Evolutionary conservation across 64 coral and sea anemone species (phyloP).

Genomic region (Montipora cactus): DNA sequence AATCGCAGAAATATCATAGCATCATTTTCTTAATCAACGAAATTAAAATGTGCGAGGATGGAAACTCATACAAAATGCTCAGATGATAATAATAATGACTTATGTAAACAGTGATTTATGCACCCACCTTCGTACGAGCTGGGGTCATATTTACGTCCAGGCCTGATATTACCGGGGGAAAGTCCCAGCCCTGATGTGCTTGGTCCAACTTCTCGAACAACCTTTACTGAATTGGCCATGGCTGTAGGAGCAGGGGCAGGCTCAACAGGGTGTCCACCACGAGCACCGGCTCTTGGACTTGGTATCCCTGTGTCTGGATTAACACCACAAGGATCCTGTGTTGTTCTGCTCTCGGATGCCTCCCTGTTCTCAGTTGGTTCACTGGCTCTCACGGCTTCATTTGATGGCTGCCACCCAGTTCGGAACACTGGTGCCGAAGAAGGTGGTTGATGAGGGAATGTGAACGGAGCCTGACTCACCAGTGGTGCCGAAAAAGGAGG

Average conservation of each 20-base stretch:
- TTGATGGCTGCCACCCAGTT: background rate
- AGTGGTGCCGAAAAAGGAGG: constrained; percentile 17
- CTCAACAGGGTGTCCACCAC: constrained; percentile 64
- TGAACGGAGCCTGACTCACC: background rate
- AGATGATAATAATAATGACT: too few species aligned
- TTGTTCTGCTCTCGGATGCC: constrained; percentile 9
- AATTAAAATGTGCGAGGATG: too few species aligned
- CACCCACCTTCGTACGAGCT: constrained; percentile 39
- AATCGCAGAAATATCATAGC: too few species aligned
- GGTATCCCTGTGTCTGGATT: constrained; percentile 73
- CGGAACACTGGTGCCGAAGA: constrained; percentile 67
- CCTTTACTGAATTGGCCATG: constrained; percentile 6
- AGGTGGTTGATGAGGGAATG: constrained; percentile 53
- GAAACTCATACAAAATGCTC: too few species aligned
- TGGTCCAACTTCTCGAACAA: constrained; percentile 63
- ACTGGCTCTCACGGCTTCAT: background rate
- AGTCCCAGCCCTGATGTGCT: constrained; percentile 47
- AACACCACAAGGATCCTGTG: background rate
- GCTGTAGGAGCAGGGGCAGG: constrained; percentile 50
- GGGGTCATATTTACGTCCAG: constrained; percentile 32
- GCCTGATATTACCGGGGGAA: constrained; percentile 1
- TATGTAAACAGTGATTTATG: background rate
- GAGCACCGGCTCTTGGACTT: constrained; percentile 54
- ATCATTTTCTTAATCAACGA: too few species aligned
- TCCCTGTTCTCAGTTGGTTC: background rate